A percentile compares a stretch with the other conserved stretches of the same genome.
Conservation (phyloP, 1,140 invertebrate genomes). For the Reticulitermes speratus region DNA sequence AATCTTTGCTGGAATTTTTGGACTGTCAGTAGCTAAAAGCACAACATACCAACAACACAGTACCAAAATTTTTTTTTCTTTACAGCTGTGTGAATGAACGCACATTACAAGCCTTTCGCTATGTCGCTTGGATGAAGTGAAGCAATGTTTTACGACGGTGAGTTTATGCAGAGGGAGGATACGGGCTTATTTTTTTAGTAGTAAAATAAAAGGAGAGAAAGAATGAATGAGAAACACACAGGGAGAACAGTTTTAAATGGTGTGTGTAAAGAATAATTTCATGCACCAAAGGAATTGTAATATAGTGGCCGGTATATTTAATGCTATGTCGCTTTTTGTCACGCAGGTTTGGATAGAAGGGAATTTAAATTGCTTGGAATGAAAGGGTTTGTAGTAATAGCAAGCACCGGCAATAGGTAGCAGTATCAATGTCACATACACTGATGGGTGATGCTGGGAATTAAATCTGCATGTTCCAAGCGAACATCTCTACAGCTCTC, state of each 20-base stretch:
- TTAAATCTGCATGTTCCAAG: too few species aligned
- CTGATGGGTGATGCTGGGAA: background rate
- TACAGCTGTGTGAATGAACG: background rate
- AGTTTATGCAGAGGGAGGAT: background rate
- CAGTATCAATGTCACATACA: background rate
- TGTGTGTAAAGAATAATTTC: constrained; percentile 29
- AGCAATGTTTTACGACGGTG: background rate
- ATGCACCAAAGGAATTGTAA: constrained; percentile 19
- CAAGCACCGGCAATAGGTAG: background rate
- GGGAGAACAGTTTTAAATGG: background rate
- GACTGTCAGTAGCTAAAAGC: background rate
- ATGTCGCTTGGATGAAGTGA: background rate
- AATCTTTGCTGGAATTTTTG: background rate
- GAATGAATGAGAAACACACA: background rate
- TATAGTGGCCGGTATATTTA: background rate
- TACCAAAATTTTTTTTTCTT: background rate
- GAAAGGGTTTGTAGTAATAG: background rate
- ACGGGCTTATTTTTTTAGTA: background rate
- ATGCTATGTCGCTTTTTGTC: constrained; percentile 20
- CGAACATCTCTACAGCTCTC: background rate
- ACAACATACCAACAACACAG: background rate
- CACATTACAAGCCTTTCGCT: background rate
- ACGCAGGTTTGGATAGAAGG: background rate
- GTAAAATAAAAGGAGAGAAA: background rate
- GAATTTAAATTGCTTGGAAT: constrained; percentile 19